Percentiles rank a stretch among this genome's conserved stretches.
Conservation (phyloP, 2,888 invertebrate genomes). For the Gastrophysa polygoni region DNA sequence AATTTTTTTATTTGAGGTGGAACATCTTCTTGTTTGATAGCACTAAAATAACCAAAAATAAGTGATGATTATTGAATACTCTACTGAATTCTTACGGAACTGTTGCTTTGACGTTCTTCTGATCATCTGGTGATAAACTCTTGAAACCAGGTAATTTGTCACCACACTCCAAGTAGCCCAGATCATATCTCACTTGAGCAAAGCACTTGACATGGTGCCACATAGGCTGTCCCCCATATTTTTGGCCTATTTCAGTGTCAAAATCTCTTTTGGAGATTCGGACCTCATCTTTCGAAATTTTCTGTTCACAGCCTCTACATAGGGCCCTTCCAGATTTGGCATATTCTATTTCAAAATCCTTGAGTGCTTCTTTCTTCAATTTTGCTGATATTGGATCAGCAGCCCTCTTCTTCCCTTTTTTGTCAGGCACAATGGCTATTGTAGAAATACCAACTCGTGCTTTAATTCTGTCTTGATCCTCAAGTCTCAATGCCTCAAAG, state of each 20-base stretch:
- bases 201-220: constrained; percentile 97
- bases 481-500: constrained; percentile 77
- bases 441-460: constrained; percentile 63
- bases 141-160: constrained; percentile 79
- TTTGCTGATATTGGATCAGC: constrained; percentile 41
- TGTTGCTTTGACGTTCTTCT: constrained; percentile 65
- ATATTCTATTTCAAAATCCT: constrained; percentile 82
- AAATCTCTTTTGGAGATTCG: constrained; percentile 85
- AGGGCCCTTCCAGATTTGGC: constrained; percentile 82
- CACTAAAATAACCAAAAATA: constrained; percentile 43
- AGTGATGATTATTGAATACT: background rate
- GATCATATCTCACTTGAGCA: constrained; percentile 71
- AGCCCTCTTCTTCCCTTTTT: constrained; percentile 61
- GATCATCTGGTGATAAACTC: constrained; percentile 73
- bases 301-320: constrained; percentile 84
- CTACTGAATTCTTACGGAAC: constrained; percentile 61
- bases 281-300: constrained; percentile 77
- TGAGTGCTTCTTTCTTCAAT: constrained; percentile 56
- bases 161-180: constrained; percentile 76
- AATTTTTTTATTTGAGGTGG: constrained; percentile 69
- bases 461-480: constrained; percentile 83
- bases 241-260: constrained; percentile 78
- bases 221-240: constrained; percentile 81
- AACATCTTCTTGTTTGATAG: constrained; percentile 63
- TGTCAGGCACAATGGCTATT: constrained; percentile 58